Base-by-base conservation (phyloP, 2,797 vertebrate genomes). In the Rhinogobio ventralis region DNA sequence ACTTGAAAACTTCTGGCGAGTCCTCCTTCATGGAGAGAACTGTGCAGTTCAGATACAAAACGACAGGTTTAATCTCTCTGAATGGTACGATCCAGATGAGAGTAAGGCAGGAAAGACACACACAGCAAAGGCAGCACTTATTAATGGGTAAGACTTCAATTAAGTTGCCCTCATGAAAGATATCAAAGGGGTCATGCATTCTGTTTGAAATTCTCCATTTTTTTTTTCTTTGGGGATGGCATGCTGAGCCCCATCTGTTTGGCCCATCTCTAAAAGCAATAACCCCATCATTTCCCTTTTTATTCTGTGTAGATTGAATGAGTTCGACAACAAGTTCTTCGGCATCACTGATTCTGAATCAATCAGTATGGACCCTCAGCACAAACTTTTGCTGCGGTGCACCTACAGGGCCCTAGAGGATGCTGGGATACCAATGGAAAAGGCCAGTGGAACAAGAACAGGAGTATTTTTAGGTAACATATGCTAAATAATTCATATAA, bases 261-360 rank as follows among this genome's bases (percentile, higher is more conserved):
- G n/a, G n/a, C n/a, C n/a, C n/a, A n/a, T n/a, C n/a, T n/a, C n/a
- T n/a, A n/a, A n/a, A n/a, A n/a, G n/a, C 11, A 62, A 66, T 46
- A 79, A 66, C 8, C 2, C 25, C 39, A 15, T 46, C 1, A 28
- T 25, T n/a, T 6, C 3, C 7, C 14, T 30, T 82, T 72, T n/a
- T n/a, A n/a, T n/a, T 45, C 39, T 45, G 0, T 53, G 5, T 7
- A 96, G 95, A 72, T 95, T 96, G 79, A 96, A 96, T 90, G 88
- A 94, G 78, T 97, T 96, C 91, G 96, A 97, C 90, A 94, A 97
- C 91, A 96, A 90, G 87, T 91, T 97, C 53, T 96, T 97, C 74
- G 94, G 95, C 82, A 96, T 97, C 89, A 94, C 92, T 79, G 93
- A 95, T 55, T 88, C 87, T 68, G 96, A 97, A 88, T 94, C 94